Evolutionary conservation across 2,113 vertebrate genomes (phyloP).

Genomic region (Hydrolagus affinis): DNA sequence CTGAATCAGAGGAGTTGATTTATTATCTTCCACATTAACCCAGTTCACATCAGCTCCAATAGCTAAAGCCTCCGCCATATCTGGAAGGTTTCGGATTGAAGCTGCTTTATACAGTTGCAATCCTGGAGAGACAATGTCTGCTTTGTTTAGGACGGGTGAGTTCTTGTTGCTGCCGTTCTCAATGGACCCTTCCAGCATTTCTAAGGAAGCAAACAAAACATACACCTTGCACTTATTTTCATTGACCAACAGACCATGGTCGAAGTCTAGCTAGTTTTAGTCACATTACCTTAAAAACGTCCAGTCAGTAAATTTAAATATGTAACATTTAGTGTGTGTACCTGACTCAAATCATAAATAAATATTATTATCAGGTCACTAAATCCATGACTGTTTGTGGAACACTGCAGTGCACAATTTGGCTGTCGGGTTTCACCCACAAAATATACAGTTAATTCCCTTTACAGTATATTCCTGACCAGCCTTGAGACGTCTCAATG

Average conservation of each 20-base stretch:
- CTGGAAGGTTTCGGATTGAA: slow-evolving; percentile 75
- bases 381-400: no score
- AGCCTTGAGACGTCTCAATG: no score
- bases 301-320: not conserved
- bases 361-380: no score
- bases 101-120: slow-evolving; percentile 82
- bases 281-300: not conserved
- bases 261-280: not conserved
- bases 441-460: no score
- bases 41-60: slow-evolving; percentile 91
- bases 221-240: not conserved
- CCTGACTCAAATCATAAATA: not conserved
- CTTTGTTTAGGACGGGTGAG: slow-evolving; percentile 59
- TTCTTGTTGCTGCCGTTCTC: slow-evolving; percentile 60
- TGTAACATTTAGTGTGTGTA: not conserved
- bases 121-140: slow-evolving; percentile 66
- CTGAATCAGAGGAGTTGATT: slow-evolving; percentile 86
- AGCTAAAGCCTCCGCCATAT: slow-evolving; percentile 90
- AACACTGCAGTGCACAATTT: no score
- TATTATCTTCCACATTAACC: slow-evolving; percentile 74
- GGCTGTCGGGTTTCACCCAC: no score
- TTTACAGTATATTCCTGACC: no score
- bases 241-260: not conserved
- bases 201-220: slow-evolving; percentile 37
- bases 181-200: slow-evolving; percentile 49